Percentiles rank a stretch among this genome's conserved stretches.
These are phyloP conservation scores for Popillia japonica DNA, from an alignment of 1,140 invertebrate species.

Conservation along the genomic window DNA sequence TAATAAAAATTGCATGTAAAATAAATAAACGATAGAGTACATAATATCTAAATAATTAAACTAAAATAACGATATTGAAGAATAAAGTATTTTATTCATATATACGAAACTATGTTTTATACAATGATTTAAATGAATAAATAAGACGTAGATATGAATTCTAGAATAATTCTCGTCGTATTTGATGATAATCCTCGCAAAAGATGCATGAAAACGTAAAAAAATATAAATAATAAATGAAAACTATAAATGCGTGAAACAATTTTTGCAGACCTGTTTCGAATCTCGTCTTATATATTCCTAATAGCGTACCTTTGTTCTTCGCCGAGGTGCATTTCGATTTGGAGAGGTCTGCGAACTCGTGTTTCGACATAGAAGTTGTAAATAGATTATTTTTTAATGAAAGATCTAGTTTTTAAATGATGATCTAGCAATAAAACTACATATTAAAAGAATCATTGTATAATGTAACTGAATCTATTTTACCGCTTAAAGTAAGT, in stretches of 20 bases:
- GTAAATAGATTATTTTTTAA: constrained; percentile 40
- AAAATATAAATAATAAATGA: not conserved
- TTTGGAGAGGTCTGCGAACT: not conserved
- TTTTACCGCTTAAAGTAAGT: constrained; percentile 8
- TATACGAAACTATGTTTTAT: constrained; percentile 38
- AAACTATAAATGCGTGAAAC: not conserved
- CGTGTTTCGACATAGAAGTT: not conserved
- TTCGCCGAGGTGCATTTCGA: not conserved
- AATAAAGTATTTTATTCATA: constrained; percentile 37
- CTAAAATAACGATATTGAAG: not conserved
- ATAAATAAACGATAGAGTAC: constrained; percentile 36
- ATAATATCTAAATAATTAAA: constrained; percentile 4
- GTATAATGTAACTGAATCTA: not conserved
- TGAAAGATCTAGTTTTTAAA: constrained; percentile 13
- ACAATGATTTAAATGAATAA: constrained; percentile 25
- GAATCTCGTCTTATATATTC: not conserved
- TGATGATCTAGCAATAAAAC: constrained; percentile 25
- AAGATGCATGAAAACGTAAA: constrained; percentile 34
- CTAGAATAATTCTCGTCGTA: constrained; percentile 23
- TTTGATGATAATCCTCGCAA: constrained; percentile 37
- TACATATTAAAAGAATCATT: not conserved
- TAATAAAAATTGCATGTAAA: constrained; percentile 32
- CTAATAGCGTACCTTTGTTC: not conserved
- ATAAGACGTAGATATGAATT: constrained; percentile 24
- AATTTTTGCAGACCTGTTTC: not conserved